Evolutionary conservation across 2,797 vertebrate genomes (phyloP).

Genomic region (Neosilurus mollespiculum): DNA sequence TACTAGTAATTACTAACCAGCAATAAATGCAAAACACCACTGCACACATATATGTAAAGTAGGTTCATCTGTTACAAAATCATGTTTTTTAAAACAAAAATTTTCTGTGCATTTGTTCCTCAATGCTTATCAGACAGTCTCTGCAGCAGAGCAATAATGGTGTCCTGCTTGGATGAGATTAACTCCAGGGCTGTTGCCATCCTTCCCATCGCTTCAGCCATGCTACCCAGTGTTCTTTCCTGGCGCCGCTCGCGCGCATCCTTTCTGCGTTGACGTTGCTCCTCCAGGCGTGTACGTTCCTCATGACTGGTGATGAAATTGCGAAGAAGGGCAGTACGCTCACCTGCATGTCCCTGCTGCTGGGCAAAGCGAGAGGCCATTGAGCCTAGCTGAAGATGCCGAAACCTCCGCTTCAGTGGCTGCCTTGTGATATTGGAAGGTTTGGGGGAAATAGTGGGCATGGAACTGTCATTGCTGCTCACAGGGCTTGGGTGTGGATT

Average conservation of each 20-base stretch:
- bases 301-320: slow-evolving; percentile 87
- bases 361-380: slow-evolving; percentile 11
- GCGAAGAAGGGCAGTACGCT: slow-evolving; percentile 84
- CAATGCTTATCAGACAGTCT: slow-evolving; percentile 53
- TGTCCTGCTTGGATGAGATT: slow-evolving; percentile 55
- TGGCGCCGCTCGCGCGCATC: slow-evolving; percentile 91
- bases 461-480: slow-evolving; percentile 29
- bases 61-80: not conserved
- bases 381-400: slow-evolving; percentile 30
- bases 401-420: slow-evolving; percentile 46
- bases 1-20: not conserved
- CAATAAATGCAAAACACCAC: slow-evolving; percentile 1
- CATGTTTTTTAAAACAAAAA: not conserved
- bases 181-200: slow-evolving; percentile 61
- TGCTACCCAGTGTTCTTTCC: slow-evolving; percentile 89
- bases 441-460: slow-evolving; percentile 29
- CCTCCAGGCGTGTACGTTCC: slow-evolving; percentile 84
- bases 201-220: slow-evolving; percentile 84
- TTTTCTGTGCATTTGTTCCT: not conserved
- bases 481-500: slow-evolving; percentile 29
- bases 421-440: slow-evolving; percentile 27
- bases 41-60: not conserved
- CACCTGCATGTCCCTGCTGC: slow-evolving; percentile 79
- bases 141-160: slow-evolving; percentile 57
- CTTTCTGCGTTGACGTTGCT: slow-evolving; percentile 84